These are phyloP conservation scores for Sitobion miscanthi DNA, from an alignment of 1,140 invertebrate species.

Conservation along the genomic window DNA sequence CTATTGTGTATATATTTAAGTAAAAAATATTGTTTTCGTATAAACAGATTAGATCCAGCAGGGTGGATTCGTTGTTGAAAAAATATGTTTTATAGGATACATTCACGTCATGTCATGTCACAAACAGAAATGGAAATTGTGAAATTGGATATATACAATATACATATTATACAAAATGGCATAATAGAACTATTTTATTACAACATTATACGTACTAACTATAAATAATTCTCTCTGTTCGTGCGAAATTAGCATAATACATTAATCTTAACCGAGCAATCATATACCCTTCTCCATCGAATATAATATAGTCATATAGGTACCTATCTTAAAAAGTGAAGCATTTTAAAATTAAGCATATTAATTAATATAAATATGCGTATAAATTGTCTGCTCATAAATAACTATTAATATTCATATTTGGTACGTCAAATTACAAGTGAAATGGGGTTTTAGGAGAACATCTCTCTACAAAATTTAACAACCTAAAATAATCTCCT, in stretches of 20 bases:
- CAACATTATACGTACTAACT: not conserved
- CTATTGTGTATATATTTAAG: not conserved
- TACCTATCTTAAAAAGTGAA: not conserved
- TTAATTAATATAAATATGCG: not conserved
- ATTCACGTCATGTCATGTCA: conserved; percentile 8
- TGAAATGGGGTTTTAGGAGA: not conserved
- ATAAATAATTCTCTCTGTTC: not conserved
- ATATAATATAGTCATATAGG: not conserved
- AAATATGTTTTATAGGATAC: not conserved
- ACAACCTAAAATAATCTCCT: not conserved
- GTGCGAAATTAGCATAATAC: not conserved
- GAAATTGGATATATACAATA: not conserved
- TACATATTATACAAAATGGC: not conserved
- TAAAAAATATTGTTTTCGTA: not conserved
- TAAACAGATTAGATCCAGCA: not conserved
- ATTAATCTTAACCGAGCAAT: not conserved
- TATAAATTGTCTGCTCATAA: not conserved
- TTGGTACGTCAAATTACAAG: not conserved
- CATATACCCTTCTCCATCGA: not conserved
- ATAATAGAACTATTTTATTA: not conserved
- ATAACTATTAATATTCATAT: conserved; percentile 15
- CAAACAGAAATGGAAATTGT: not conserved
- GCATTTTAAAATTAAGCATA: not conserved
- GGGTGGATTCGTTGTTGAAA: not conserved
- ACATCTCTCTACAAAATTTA: not conserved